Percentiles rank a stretch among this genome's conserved stretches.
These are phyloP conservation scores for Notospermus geniculatus DNA, from an alignment of 1,140 invertebrate genomes.

Conservation along the genomic window DNA sequence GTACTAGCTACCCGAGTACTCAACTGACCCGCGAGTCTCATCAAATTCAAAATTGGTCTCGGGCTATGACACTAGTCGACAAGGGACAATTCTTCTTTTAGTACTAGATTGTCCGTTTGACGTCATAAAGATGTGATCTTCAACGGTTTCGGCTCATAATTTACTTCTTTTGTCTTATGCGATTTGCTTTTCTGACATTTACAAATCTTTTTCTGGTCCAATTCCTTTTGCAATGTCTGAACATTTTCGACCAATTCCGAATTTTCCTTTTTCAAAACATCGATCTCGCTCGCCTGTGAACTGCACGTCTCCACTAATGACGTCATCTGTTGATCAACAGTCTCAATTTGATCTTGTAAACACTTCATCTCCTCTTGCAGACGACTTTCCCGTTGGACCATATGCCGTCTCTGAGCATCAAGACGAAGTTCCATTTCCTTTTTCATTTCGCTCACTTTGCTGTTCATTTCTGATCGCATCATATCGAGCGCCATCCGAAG, in stretches of 20 bases:
- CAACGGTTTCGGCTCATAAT: background rate
- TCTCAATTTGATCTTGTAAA: conserved; percentile 32
- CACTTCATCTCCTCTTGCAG: conserved; percentile 37
- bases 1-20: too few relatives aligned
- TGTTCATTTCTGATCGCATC: conserved; percentile 38
- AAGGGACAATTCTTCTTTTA: too few relatives aligned
- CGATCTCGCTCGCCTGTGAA: conserved; percentile 33
- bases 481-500: conserved; percentile 36
- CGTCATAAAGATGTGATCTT: background rate
- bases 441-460: conserved; percentile 38
- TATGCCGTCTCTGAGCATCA: conserved; percentile 45
- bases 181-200: background rate
- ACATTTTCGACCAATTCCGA: conserved; percentile 36
- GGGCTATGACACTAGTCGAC: too few relatives aligned
- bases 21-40: too few relatives aligned
- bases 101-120: too few relatives aligned
- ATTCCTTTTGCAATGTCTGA: conserved; percentile 7
- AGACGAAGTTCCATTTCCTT: conserved; percentile 40
- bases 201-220: too few relatives aligned
- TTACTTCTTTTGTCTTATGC: background rate
- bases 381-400: conserved; percentile 40
- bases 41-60: too few relatives aligned
- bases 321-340: conserved; percentile 32
- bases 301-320: conserved; percentile 36
- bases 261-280: conserved; percentile 36